Conservation (phyloP, 2,888 invertebrate species). For the Eupithecia abbreviata region DNA sequence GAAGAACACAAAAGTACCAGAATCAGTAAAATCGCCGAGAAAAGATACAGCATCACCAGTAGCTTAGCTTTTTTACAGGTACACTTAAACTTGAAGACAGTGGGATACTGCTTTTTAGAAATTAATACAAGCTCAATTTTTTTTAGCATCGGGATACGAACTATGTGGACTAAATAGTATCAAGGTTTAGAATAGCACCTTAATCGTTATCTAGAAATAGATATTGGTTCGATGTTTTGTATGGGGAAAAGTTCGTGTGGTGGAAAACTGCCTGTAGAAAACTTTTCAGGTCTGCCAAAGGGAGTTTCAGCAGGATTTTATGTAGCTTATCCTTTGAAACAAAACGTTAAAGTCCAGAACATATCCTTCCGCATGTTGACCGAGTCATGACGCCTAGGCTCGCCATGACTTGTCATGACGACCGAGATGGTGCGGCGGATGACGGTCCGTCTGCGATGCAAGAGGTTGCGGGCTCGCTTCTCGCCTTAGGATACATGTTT, state of each 20-base stretch:
- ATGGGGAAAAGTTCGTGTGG: slow-evolving; percentile 21
- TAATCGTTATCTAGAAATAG: slow-evolving; percentile 12
- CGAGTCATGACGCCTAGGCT: not conserved
- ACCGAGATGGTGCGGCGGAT: too few species aligned
- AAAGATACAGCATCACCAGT: not conserved
- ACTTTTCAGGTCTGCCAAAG: not conserved
- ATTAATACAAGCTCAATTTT: not conserved
- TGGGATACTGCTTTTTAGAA: not conserved
- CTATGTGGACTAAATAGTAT: not conserved
- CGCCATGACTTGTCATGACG: too few species aligned
- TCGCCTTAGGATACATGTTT: too few species aligned
- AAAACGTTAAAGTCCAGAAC: not conserved
- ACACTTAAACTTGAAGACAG: too few species aligned
- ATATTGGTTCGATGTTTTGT: slow-evolving; percentile 27
- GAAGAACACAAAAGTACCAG: too few species aligned
- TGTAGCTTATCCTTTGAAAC: not conserved
- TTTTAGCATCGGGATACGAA: not conserved
- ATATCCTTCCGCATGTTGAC: not conserved
- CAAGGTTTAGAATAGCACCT: slow-evolving; percentile 1
- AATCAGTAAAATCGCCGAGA: too few species aligned
- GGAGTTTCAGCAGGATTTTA: not conserved
- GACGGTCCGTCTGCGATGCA: too few species aligned
- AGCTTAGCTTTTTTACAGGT: not conserved
- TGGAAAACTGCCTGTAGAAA: slow-evolving; percentile 3
- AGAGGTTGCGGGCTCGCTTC: too few species aligned